phyloP scores from a whole-genome alignment of 1,140 invertebrate genomes.

The Eupeodes corollae region DNA sequence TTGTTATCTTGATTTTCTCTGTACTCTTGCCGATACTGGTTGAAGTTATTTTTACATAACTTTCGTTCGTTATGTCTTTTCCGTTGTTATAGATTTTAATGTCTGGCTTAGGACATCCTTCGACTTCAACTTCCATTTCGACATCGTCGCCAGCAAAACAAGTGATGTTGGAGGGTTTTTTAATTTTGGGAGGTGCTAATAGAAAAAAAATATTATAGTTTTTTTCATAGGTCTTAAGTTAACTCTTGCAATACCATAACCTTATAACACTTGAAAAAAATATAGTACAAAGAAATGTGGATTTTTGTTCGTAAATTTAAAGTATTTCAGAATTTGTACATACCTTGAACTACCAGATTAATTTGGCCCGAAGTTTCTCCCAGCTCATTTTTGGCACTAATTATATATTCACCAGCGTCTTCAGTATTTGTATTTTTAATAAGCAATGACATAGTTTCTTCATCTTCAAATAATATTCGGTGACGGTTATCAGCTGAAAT shows the following conservation, averaged over 20 bases:
- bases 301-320: too few relatives aligned
- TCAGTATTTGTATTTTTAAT: slow-evolving; percentile 76
- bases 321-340: too few relatives aligned
- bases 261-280: not conserved
- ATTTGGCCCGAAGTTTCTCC: slow-evolving; percentile 69
- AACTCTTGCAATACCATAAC: slow-evolving; percentile 13
- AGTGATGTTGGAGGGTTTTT: slow-evolving; percentile 60
- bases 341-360: slow-evolving; percentile 60
- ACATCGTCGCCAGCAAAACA: slow-evolving; percentile 56
- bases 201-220: slow-evolving; percentile 35
- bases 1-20: slow-evolving; percentile 56
- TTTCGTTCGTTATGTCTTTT: slow-evolving; percentile 54
- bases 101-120: slow-evolving; percentile 69
- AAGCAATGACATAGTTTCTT: slow-evolving; percentile 77
- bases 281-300: too few relatives aligned
- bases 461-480: slow-evolving; percentile 83
- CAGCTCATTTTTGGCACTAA: slow-evolving; percentile 77
- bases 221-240: not conserved
- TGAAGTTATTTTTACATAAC: slow-evolving; percentile 58
- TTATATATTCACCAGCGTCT: slow-evolving; percentile 77
- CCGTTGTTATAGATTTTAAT: slow-evolving; percentile 81
- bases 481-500: slow-evolving; percentile 68
- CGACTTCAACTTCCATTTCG: slow-evolving; percentile 66
- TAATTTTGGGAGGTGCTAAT: slow-evolving; percentile 63
- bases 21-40: slow-evolving; percentile 41